Percentiles rank a stretch among this genome's conserved stretches.
These are phyloP conservation scores for Pongo pygmaeus DNA, from an alignment of 2,113 vertebrate species.

Conservation along the genomic window DNA sequence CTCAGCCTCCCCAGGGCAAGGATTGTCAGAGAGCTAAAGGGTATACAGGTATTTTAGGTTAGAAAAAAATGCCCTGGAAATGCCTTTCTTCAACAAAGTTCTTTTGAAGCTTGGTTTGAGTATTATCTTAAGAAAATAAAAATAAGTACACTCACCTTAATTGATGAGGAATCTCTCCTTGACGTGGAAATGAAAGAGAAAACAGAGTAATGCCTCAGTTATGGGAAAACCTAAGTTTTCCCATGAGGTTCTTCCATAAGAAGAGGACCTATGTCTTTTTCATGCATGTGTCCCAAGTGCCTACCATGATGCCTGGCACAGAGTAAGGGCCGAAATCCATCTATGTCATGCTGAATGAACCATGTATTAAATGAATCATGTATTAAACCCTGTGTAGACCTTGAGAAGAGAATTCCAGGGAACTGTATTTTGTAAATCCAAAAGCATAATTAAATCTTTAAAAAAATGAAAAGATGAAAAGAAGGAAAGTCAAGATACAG, in stretches of 20 bases:
- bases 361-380: not conserved
- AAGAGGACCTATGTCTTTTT: not conserved
- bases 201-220: not conserved
- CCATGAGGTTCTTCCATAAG: not conserved
- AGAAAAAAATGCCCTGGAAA: conserved; percentile 15
- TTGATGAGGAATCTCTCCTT: conserved; percentile 23
- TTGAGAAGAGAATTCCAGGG: not conserved
- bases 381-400: not conserved
- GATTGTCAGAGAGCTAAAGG: not conserved
- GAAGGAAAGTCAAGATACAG: not conserved
- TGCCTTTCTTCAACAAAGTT: conserved; percentile 7
- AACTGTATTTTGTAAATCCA: not conserved
- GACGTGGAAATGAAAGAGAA: conserved; percentile 4
- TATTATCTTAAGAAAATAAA: not conserved
- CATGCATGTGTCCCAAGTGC: not conserved
- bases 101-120: not conserved
- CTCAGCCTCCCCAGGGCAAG: conserved; percentile 11
- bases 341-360: not conserved
- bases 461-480: not conserved
- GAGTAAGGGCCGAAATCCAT: not conserved
- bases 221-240: not conserved
- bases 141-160: not conserved
- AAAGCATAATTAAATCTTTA: not conserved
- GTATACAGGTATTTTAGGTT: not conserved
- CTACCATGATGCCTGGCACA: not conserved